Evolutionary conservation across 2,797 vertebrate genomes (phyloP).

Genomic region (Lepus townsendii): DNA sequence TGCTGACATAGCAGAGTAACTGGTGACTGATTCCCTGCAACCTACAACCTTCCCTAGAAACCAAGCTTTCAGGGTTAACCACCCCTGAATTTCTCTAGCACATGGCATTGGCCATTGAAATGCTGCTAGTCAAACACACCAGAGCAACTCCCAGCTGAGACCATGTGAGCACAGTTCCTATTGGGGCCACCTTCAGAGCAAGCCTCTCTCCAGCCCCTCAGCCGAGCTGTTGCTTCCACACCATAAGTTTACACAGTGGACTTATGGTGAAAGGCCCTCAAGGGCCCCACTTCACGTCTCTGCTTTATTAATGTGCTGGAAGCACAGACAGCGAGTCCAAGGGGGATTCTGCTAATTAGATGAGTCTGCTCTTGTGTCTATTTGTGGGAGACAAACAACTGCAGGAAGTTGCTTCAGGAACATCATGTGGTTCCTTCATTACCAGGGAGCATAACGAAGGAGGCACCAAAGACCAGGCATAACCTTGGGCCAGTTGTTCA

Average conservation of each 20-base stretch:
- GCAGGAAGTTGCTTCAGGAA: not conserved
- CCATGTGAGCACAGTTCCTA: conserved; percentile 80
- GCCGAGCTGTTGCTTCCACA: conserved; percentile 86
- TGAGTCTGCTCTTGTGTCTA: conserved; percentile 57
- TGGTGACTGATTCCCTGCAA: not conserved
- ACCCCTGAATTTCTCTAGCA: conserved; percentile 65
- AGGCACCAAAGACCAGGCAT: not conserved
- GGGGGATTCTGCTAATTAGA: conserved; percentile 58
- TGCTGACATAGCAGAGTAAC: conserved; percentile 66
- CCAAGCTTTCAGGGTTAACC: conserved; percentile 11
- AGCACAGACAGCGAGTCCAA: conserved; percentile 68
- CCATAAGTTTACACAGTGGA: conserved; percentile 70
- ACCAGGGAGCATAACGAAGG: not conserved
- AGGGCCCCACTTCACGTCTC: conserved; percentile 78
- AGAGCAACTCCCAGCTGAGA: conserved; percentile 82
- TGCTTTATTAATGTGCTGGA: conserved; percentile 77
- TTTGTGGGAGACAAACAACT: not conserved
- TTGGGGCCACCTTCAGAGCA: conserved; percentile 70
- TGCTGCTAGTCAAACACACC: not conserved
- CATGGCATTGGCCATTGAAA: conserved; percentile 62
- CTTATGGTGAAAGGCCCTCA: conserved; percentile 53
- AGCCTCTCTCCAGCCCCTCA: conserved; percentile 65
- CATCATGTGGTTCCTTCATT: not conserved
- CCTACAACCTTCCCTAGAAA: conserved; percentile 55
- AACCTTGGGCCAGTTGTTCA: conserved; percentile 13